Evolutionary conservation across 2,888 invertebrate genomes (phyloP).

Genomic region (Hesperia comma): DNA sequence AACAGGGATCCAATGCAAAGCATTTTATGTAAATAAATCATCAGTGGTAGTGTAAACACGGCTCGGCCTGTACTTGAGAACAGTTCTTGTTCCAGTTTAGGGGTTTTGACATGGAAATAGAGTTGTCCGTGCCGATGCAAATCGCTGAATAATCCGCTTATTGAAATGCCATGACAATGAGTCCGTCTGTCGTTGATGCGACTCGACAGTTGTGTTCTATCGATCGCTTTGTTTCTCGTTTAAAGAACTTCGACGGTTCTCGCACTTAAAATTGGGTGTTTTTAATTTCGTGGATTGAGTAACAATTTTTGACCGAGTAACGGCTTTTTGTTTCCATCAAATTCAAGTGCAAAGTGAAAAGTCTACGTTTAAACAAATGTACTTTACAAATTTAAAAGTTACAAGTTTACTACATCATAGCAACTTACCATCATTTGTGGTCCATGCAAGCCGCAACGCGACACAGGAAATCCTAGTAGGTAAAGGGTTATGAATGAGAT

Average conservation of each 20-base stretch:
- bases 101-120: slow-evolving; percentile 73
- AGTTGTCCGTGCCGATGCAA: slow-evolving; percentile 66
- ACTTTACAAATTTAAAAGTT: too few relatives aligned
- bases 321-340: too few relatives aligned
- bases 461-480: too few relatives aligned
- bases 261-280: not conserved
- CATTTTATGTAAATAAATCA: slow-evolving; percentile 21
- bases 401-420: too few relatives aligned
- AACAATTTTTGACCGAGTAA: too few relatives aligned
- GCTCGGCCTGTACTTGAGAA: slow-evolving; percentile 23
- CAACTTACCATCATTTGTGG: too few relatives aligned
- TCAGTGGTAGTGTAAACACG: slow-evolving; percentile 22
- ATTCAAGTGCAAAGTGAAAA: too few relatives aligned
- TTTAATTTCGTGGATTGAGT: too few relatives aligned
- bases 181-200: slow-evolving; percentile 43
- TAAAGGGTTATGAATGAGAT: too few relatives aligned
- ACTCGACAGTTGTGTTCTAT: slow-evolving; percentile 55
- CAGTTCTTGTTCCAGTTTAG: slow-evolving; percentile 45
- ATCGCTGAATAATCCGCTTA: slow-evolving; percentile 73
- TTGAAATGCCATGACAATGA: slow-evolving; percentile 69
- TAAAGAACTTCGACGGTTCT: slow-evolving; percentile 14
- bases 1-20: slow-evolving; percentile 4
- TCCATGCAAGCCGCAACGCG: too few relatives aligned
- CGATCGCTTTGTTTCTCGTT: slow-evolving; percentile 44
- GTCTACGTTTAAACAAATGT: too few relatives aligned